Evolutionary conservation across 2,888 invertebrate species (phyloP), one percentile per base, ranked within the genome.

Genomic region (Griposia aprilina): DNA sequence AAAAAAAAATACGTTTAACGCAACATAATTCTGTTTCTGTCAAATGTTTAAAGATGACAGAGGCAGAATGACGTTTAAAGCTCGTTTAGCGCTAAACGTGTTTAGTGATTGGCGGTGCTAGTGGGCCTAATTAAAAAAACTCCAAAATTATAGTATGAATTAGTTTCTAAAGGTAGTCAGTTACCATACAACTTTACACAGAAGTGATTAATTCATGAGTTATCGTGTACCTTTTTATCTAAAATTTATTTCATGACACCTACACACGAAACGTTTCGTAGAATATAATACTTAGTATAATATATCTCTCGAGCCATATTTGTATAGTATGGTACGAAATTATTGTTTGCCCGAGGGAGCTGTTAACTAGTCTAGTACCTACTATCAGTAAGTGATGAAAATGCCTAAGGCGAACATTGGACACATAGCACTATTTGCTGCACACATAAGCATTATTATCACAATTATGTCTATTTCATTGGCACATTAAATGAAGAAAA

Each of bases 301-400:
- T 83, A 66, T 73, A 76, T 77, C 59, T 84, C 73, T 62, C 13
- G 60, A 60, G 26, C 67, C 76, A 69, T 84, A 84, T 84, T 84
- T 84, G 85, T 78, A 78, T 80, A 73, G 74, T 67, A 45, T 60
- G 59, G 70, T 74, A 69, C 67, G 23, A 79, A 78, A 82, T 82
- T 76, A 72, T 65, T 55, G 23, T 73, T 79, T 4, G 85, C 84
- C 83, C 4, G 60, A 68, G 84, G 85, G 83, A 48, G 45, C 66
- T 63, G 73, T 84, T 76, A 76, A 80, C 78, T n/a, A 71, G 67
- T 78, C 48, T 50, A 65, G 63, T 74, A 77, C 55, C 50, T 60
- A 65, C 45, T 65, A 85, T 74, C 73, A 78, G 80, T 78, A 74
- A 82, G 88, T 87, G 87, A 84, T 76, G 84, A 84, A 86, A 81